Percentiles rank a stretch among this genome's conserved stretches.
Evolutionary conservation across 2,888 invertebrate genomes (phyloP).

Genomic region (Erebia ligea): DNA sequence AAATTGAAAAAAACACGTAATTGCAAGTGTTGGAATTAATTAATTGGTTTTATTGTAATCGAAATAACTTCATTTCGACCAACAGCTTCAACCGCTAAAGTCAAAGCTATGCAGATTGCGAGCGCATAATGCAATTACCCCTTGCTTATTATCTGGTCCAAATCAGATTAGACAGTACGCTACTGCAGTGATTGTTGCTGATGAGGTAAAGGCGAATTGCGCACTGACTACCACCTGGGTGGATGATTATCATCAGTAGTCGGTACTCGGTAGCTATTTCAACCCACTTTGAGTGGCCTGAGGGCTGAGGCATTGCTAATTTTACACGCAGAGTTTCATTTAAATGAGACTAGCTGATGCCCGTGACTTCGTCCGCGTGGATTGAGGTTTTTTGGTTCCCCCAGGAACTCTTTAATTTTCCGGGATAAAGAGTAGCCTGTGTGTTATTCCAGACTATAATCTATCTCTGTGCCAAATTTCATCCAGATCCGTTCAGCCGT

Average conservation of each 20-base stretch:
- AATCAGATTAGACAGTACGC: conserved; percentile 3
- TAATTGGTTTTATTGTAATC: conserved; percentile 1
- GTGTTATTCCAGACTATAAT: no score
- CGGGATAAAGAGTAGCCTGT: no score
- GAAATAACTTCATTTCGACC: conserved; percentile 1
- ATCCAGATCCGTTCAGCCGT: no score
- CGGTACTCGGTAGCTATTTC: not conserved
- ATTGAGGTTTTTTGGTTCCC: no score
- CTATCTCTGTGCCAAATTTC: no score
- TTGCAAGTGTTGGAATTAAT: not conserved
- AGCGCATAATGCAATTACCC: conserved; percentile 15
- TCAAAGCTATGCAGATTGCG: conserved; percentile 10
- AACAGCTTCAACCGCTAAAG: not conserved
- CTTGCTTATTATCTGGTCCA: conserved; percentile 4
- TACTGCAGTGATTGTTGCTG: conserved; percentile 8
- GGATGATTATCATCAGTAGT: conserved; percentile 1
- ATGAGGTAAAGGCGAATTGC: conserved; percentile 14
- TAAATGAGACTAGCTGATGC: no score
- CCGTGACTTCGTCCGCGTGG: no score
- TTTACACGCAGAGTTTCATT: not conserved
- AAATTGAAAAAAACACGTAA: not conserved
- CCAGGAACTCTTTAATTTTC: no score
- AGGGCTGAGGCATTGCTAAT: not conserved
- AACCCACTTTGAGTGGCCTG: not conserved
- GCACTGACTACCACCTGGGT: conserved; percentile 10